phyloP scores from a whole-genome alignment of 2,797 vertebrate species.

The Sebastolobus alascanus region DNA sequence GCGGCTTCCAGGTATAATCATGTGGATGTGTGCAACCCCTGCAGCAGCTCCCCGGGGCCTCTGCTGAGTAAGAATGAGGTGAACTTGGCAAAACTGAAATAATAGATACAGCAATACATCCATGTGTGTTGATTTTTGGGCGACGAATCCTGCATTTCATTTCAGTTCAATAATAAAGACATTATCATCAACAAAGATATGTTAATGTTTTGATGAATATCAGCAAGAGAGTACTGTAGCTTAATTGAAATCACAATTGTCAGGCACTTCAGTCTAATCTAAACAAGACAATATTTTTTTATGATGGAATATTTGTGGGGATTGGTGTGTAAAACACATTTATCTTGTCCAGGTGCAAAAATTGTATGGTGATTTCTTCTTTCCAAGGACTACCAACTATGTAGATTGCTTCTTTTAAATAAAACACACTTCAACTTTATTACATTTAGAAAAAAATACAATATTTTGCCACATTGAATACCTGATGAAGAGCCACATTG shows the following conservation, averaged over 20 bases:
- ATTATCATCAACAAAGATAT: neutral
- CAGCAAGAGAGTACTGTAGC: slow-evolving; percentile 10
- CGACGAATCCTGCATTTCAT: slow-evolving; percentile 11
- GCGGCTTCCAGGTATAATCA: slow-evolving; percentile 54
- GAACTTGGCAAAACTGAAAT: slow-evolving; percentile 42
- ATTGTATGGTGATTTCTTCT: neutral
- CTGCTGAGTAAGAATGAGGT: slow-evolving; percentile 46
- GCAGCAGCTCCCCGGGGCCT: slow-evolving; percentile 30
- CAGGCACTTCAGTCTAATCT: neutral
- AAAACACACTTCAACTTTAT: neutral
- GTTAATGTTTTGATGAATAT: slow-evolving; percentile 19
- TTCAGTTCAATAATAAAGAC: slow-evolving; percentile 24
- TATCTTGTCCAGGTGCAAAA: neutral
- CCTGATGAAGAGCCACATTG: neutral
- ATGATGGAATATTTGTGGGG: neutral
- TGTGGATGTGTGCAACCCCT: slow-evolving; percentile 42
- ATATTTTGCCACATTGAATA: no score
- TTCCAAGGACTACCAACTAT: neutral
- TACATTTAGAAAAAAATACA: slow-evolving; percentile 1
- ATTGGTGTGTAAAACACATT: neutral
- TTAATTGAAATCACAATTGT: slow-evolving; percentile 9
- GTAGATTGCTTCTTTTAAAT: neutral
- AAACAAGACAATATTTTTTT: neutral
- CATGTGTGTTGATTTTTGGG: slow-evolving; percentile 25
- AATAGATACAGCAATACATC: slow-evolving; percentile 42